A percentile compares a stretch with the other conserved stretches of the same genome.
Evolutionary conservation across 2,113 vertebrate genomes (phyloP).

Genomic region (Melanostigma gelatinosum): DNA sequence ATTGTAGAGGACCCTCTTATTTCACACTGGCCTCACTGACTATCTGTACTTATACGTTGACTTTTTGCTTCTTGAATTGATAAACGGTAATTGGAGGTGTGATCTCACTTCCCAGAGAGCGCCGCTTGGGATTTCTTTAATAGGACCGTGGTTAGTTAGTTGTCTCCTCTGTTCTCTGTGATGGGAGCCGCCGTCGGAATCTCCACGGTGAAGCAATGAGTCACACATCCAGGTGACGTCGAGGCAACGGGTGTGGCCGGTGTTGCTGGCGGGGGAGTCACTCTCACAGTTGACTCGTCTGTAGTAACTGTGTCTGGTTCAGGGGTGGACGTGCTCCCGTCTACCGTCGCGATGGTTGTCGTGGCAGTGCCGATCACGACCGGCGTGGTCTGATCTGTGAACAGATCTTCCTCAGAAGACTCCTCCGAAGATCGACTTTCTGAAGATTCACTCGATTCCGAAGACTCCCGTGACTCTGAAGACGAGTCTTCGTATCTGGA

Average conservation of each 20-base stretch:
- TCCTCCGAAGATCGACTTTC: conserved; percentile 44
- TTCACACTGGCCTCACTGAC: background rate
- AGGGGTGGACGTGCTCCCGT: background rate
- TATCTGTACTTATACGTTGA: background rate
- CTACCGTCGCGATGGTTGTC: background rate
- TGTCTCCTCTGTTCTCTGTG: conserved; percentile 65
- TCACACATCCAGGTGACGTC: background rate
- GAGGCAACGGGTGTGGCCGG: background rate
- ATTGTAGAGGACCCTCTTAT: too few species aligned
- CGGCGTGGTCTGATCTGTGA: background rate
- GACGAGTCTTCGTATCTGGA: background rate
- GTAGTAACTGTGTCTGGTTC: conserved; percentile 4
- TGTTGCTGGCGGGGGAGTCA: background rate
- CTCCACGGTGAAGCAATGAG: background rate
- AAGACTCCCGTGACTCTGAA: background rate
- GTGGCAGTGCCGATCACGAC: background rate
- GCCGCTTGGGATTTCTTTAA: background rate
- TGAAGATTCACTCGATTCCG: conserved; percentile 17
- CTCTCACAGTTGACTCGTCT: background rate
- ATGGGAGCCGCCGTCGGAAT: conserved; percentile 13
- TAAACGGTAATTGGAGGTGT: background rate
- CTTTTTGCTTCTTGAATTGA: background rate
- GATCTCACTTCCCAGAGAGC: background rate
- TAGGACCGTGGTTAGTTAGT: conserved; percentile 8
- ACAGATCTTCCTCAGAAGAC: conserved; percentile 24